Evolutionary conservation across 2,797 vertebrate genomes (phyloP).

Genomic region (Hoplostethus mediterraneus): DNA sequence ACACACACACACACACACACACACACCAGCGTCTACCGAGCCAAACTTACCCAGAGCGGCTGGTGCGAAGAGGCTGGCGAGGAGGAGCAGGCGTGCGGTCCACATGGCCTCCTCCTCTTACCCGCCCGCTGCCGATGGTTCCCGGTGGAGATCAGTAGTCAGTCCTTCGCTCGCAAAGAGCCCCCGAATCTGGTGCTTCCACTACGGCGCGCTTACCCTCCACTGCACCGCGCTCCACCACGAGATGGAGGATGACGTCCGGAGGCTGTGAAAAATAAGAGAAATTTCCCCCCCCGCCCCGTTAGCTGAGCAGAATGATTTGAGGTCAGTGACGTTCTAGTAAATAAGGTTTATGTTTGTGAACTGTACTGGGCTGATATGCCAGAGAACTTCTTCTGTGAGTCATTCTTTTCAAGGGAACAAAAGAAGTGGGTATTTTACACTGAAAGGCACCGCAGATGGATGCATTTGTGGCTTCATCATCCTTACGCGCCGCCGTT

Average conservation of each 20-base stretch:
- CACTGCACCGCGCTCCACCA: constrained; percentile 50
- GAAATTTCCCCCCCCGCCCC: not conserved
- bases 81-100: constrained; percentile 91
- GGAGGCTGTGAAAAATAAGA: constrained; percentile 42
- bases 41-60: constrained; percentile 89
- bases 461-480: constrained; percentile 62
- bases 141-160: constrained; percentile 69
- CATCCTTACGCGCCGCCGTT: constrained; percentile 55
- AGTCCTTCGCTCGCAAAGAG: constrained; percentile 57
- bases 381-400: not conserved
- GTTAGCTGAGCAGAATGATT: not conserved
- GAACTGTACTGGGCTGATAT: not conserved
- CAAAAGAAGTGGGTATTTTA: constrained; percentile 38
- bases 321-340: not conserved
- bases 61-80: constrained; percentile 90
- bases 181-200: constrained; percentile 45
- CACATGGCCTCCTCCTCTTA: constrained; percentile 91
- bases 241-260: constrained; percentile 38
- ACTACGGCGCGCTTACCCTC: constrained; percentile 64
- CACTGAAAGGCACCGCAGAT: constrained; percentile 65
- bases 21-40: constrained; percentile 14
- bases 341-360: not conserved
- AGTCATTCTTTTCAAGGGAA: constrained; percentile 39
- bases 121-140: constrained; percentile 75
- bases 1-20: constrained; percentile 12